Evolutionary conservation across 2,113 vertebrate genomes (phyloP).

Genomic region (Corythoichthys haematopterus): DNA sequence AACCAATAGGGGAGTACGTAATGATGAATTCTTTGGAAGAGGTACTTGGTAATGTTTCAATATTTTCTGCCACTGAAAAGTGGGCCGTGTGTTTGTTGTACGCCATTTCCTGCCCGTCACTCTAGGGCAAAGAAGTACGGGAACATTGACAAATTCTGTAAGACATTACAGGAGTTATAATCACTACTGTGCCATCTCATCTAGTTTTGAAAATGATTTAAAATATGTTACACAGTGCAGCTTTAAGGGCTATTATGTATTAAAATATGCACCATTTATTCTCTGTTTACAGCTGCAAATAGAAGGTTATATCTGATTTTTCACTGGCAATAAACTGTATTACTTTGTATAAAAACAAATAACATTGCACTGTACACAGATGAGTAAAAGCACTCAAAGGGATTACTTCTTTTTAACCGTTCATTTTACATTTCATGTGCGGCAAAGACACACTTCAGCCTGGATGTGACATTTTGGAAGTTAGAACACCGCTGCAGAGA

Average conservation of each 20-base stretch:
- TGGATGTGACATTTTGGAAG: constrained; percentile 6
- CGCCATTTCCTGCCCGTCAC: too few relatives aligned
- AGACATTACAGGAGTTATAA: too few relatives aligned
- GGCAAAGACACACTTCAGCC: constrained; percentile 25
- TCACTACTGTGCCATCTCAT: too few relatives aligned
- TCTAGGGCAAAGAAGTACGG: too few relatives aligned
- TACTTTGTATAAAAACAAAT: constrained; percentile 3
- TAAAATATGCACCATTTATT: background rate
- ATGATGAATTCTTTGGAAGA: too few relatives aligned
- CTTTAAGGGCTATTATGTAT: background rate
- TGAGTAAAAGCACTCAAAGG: constrained; percentile 16
- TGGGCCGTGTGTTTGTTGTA: too few relatives aligned
- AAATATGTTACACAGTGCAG: too few relatives aligned
- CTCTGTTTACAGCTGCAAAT: constrained; percentile 1
- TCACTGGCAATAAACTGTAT: background rate
- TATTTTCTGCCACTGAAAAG: too few relatives aligned
- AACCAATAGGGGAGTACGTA: too few relatives aligned
- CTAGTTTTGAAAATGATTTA: too few relatives aligned
- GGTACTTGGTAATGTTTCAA: too few relatives aligned
- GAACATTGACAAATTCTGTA: too few relatives aligned
- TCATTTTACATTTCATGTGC: constrained; percentile 15
- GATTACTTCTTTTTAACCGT: constrained; percentile 4
- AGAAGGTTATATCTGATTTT: constrained; percentile 11
- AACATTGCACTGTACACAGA: background rate
- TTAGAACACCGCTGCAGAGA: constrained; percentile 21